Evolutionary conservation across 2,113 vertebrate genomes (phyloP).

Genomic region (Dromaius novaehollandiae): DNA sequence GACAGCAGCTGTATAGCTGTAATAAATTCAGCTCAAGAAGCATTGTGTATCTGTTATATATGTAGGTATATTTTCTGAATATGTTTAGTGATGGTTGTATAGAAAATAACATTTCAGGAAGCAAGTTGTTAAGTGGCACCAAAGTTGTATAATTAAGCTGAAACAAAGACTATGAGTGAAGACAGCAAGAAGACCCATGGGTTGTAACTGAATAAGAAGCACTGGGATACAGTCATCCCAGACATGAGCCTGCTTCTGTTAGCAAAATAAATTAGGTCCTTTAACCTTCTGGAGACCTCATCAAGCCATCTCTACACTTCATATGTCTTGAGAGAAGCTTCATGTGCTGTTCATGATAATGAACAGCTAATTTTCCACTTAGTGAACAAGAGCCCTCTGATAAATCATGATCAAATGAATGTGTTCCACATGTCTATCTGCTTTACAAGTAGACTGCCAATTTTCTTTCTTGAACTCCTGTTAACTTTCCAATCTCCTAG

Average conservation of each 20-base stretch:
- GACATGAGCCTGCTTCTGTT: neutral
- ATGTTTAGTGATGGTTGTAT: neutral
- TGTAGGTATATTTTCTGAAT: neutral
- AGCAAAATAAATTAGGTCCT: neutral
- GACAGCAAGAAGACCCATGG: neutral
- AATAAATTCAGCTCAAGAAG: neutral
- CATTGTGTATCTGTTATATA: neutral
- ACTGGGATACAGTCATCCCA: neutral
- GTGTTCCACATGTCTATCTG: neutral
- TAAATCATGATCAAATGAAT: neutral
- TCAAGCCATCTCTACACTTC: neutral
- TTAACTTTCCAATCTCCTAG: neutral
- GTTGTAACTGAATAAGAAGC: neutral
- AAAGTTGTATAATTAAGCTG: neutral
- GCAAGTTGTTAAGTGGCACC: neutral
- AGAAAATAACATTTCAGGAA: neutral
- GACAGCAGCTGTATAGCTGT: neutral
- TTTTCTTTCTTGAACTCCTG: neutral
- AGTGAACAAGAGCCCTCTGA: neutral
- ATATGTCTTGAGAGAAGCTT: neutral
- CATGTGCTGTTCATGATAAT: neutral
- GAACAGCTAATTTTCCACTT: neutral
- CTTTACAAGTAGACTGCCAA: neutral
- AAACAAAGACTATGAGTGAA: neutral
- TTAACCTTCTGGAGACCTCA: neutral